Conservation (phyloP, 2,113 vertebrate genomes). For the Chroicocephalus ridibundus region DNA sequence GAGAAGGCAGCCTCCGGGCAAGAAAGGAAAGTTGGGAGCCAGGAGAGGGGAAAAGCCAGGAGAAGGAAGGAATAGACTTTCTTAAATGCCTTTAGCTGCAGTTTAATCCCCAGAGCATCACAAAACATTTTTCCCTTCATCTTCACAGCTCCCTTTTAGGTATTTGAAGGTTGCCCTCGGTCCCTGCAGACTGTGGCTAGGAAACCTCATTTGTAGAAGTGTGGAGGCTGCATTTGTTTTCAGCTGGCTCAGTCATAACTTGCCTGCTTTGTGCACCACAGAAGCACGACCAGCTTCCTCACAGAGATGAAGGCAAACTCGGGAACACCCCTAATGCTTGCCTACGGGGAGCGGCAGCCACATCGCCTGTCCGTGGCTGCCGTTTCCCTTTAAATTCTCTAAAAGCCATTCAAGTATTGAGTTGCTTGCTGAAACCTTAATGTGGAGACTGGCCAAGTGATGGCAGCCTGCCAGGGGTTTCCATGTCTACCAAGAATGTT, state of each 20-base stretch:
- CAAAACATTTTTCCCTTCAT: background rate
- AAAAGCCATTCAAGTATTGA: background rate
- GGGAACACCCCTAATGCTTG: background rate
- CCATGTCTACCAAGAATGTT: slow-evolving; percentile 58
- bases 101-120: background rate
- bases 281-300: background rate
- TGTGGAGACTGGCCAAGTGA: background rate
- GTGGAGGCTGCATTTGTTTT: background rate
- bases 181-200: background rate
- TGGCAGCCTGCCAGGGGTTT: slow-evolving; percentile 49
- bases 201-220: background rate
- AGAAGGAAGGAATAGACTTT: background rate
- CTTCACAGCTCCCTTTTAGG: background rate
- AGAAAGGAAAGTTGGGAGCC: background rate
- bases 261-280: background rate
- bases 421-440: background rate
- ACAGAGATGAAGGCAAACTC: background rate
- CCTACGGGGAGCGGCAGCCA: background rate
- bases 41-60: background rate
- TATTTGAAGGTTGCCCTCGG: background rate
- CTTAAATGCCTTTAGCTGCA: background rate
- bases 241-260: background rate
- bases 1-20: background rate
- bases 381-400: background rate
- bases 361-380: fast-evolving